phyloP scores from a whole-genome alignment of 1,140 invertebrate species.

The Physella acuta region DNA sequence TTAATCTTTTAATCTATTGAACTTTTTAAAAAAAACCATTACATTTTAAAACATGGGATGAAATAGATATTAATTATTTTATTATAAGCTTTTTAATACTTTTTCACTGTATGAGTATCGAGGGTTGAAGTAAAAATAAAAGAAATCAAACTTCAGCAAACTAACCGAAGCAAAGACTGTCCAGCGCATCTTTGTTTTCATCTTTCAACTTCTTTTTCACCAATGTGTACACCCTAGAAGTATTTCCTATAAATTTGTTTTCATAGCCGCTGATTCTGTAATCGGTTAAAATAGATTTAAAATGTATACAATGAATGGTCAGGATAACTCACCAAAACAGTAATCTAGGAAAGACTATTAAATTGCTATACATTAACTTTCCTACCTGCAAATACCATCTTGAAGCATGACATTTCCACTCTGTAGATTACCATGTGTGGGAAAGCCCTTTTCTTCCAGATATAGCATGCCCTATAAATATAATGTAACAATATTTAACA shows the following conservation, averaged over 20 bases:
- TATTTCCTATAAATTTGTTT: slow-evolving; percentile 41
- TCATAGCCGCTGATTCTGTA: slow-evolving; percentile 41
- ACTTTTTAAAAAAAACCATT: too few relatives aligned
- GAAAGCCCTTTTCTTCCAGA: slow-evolving; percentile 83
- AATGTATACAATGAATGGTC: neutral
- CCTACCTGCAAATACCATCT: slow-evolving; percentile 72
- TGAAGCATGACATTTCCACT: slow-evolving; percentile 88
- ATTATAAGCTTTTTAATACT: too few relatives aligned
- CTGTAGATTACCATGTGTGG: slow-evolving; percentile 81
- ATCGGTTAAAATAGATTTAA: too few relatives aligned
- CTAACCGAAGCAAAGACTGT: slow-evolving; percentile 78
- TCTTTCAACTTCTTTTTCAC: slow-evolving; percentile 45
- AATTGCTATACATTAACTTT: too few relatives aligned
- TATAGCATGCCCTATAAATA: slow-evolving; percentile 77
- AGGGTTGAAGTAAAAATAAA: too few relatives aligned
- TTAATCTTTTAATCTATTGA: too few relatives aligned
- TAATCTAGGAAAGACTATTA: too few relatives aligned
- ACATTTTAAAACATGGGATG: too few relatives aligned
- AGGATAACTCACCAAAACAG: neutral
- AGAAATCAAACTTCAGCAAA: too few relatives aligned
- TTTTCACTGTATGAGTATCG: too few relatives aligned
- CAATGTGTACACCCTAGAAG: slow-evolving; percentile 34
- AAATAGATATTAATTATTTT: too few relatives aligned
- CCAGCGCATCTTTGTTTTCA: slow-evolving; percentile 66
- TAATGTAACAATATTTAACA: too few relatives aligned